phyloP scores from a whole-genome alignment of 2,113 vertebrate genomes.

The Numenius arquata region DNA sequence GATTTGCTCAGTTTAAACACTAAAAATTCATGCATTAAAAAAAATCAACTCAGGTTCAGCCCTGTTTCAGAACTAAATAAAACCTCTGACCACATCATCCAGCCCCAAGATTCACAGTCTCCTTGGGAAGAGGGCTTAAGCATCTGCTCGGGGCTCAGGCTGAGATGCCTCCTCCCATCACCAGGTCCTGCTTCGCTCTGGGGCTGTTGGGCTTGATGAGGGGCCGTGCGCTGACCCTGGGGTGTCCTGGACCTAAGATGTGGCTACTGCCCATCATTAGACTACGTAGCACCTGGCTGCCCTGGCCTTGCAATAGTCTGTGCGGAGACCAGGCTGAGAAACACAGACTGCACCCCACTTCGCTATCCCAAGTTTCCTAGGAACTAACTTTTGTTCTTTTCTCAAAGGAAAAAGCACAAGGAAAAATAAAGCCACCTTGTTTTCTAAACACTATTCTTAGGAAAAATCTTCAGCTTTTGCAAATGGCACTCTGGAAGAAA shows the following conservation, averaged over 20 bases:
- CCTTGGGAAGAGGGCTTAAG: background rate
- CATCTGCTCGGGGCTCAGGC: background rate
- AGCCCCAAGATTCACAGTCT: background rate
- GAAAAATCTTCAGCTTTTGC: background rate
- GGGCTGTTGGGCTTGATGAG: background rate
- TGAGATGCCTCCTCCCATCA: background rate
- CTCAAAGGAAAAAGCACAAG: background rate
- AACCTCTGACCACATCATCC: conserved; percentile 5
- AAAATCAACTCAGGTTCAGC: conserved; percentile 1
- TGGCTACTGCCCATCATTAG: background rate
- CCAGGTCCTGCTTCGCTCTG: background rate
- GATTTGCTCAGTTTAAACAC: background rate
- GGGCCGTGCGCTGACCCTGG: background rate
- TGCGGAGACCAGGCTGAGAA: background rate
- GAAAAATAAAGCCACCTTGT: background rate
- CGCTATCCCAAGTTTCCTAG: background rate
- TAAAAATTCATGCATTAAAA: conserved; percentile 34
- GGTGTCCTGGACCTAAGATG: background rate
- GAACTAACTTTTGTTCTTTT: background rate
- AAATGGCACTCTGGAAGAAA: conserved; percentile 2
- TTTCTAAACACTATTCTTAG: background rate
- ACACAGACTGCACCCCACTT: no score
- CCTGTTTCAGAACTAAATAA: conserved; percentile 6
- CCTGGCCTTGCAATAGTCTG: background rate
- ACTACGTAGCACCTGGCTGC: background rate